Base-by-base conservation (phyloP, 2,113 vertebrate species). In the Bubo scandiacus region DNA sequence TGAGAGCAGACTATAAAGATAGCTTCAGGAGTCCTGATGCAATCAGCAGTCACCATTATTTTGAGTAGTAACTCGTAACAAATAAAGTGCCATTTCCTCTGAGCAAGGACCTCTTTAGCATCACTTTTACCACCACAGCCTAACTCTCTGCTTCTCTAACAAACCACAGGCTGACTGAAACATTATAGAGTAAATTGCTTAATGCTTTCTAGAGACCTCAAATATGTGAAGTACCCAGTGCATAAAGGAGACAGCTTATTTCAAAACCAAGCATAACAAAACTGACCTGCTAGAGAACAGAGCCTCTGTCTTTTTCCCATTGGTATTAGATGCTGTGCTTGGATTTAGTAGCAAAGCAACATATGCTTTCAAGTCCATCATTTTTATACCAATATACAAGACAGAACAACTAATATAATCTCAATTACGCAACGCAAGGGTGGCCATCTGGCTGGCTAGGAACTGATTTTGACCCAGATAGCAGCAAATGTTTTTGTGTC, bases 201-300 rank as follows among this genome's bases (percentile, higher is more conserved):
- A 86, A 90, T 59, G 79, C 59, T 73, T 84, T 74, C 85, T 88
- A 70, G 90, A 93, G 62, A 82, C 74, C 79, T 90, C 81, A 95
- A 80, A 57, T 81, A 84, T 32, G 65, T 67, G 83, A 96, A 77
- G 34, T 68, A 73, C 40, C 27, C 54, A 73, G 36, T 36, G 59
- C 29, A n/a, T 55, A 51, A 71, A 57, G 66, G 43, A 67, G 42
- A 72, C 18, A 43, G 54, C 29, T 78, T 36, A 59, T 86, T 86
- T 88, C 71, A 83, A 95, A 93, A 66, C 26, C 49, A 62, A 88
- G 36, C 62, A 55, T 40, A 77, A 61, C n/a, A 90, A 77, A 94
- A 32, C 45, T 32, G 59, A 66, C 49, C 51, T 61, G 62, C 42
- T 49, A 23, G 42, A 73, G 55, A 88, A 42, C 55, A 62, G 38